Base-by-base conservation (phyloP, 2,113 vertebrate species). In the Ctenodactylus gundi region DNA sequence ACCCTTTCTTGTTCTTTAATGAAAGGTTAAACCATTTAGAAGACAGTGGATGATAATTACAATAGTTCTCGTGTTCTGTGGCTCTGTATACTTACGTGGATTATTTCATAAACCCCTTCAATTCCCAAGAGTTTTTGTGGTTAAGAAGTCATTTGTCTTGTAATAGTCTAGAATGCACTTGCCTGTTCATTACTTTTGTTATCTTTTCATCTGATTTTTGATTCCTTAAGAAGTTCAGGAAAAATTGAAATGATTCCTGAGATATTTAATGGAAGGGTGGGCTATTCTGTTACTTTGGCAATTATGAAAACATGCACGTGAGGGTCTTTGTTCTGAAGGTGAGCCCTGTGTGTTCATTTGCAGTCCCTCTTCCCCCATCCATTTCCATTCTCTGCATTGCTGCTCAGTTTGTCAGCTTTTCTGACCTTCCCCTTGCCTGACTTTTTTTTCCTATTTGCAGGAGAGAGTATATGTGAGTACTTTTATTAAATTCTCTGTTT, bases 401-500 rank as follows among this genome's bases (percentile, higher is more conserved):
- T 82, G 4, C 29, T 31, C 18, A 31, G 13, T 81, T 72, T 51
- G n/a, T 76, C 34, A 55, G 41, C 31, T 72, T 91, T 46, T 78
- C 57, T 67, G 5, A 6, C 31, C 20, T 64, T 57, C 21, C 44
- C 21, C 25, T 94, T 21, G n/a, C 44, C 51, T 68, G 3, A 41
- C 17, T 58, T 88, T 75, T 89, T 84, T 29, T 53, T 90, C 25
- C 62, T 86, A 0, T 49, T 58, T 86, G 21, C 23, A 27, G 58
- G 41, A 67, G 29, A 57, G 39, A 36, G 18, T 25, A 9, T 68
- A 55, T 76, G 70, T 88, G 36, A 34, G 55, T 64, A 57, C 6
- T 14, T 90, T 82, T 76, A 82, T 92, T 93, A 88, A 84, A 94
- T 82, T 93, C 41, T 12, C 89, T 92, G 39, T 62, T 91, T 85